Conservation (phyloP, 2,888 invertebrate genomes). For the Torymus tubicola region DNA sequence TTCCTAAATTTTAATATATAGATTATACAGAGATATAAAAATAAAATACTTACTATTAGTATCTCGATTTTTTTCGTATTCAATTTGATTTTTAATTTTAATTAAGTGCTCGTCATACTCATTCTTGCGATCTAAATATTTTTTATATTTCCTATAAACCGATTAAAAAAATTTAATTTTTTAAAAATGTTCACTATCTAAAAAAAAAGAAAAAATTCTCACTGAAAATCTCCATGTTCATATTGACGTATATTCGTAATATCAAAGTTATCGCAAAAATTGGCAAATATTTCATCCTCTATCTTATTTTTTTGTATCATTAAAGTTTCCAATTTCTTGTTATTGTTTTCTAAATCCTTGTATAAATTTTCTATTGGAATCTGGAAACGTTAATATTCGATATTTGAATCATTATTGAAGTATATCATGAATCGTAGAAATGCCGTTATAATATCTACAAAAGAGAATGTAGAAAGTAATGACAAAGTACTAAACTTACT, state of each 20-base stretch:
- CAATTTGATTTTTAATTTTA: conserved; percentile 91
- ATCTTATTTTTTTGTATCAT: conserved; percentile 94
- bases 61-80: conserved; percentile 93
- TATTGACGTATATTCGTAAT: conserved; percentile 96
- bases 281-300: conserved; percentile 93
- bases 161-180: not conserved
- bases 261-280: conserved; percentile 93
- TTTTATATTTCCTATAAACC: conserved; percentile 84
- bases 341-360: conserved; percentile 77
- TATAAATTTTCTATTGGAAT: not conserved
- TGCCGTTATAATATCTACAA: too few species aligned
- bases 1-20: too few species aligned
- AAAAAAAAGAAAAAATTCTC: conserved; percentile 38
- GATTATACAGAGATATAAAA: too few species aligned
- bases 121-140: conserved; percentile 90
- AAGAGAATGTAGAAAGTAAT: too few species aligned
- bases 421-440: too few species aligned
- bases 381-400: not conserved
- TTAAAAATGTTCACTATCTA: not conserved
- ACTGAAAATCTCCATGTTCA: conserved; percentile 93
- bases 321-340: conserved; percentile 88
- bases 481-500: too few species aligned
- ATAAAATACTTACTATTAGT: conserved; percentile 82
- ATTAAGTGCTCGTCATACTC: conserved; percentile 96
- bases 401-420: too few species aligned